Conservation (phyloP, 2,888 invertebrate genomes). For the Aphrophora alni region DNA sequence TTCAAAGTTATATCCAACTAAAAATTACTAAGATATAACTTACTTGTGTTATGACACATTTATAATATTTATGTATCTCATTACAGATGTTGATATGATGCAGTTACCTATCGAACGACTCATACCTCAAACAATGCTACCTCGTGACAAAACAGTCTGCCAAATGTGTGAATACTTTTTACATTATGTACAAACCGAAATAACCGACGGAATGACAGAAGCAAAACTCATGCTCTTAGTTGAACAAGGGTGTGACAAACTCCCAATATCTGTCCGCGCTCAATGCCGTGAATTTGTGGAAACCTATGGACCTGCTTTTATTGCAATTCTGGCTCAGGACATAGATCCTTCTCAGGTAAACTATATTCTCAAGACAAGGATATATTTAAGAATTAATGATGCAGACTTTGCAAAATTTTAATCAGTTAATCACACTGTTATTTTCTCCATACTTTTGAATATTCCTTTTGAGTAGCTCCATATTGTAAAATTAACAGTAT, state of each 20-base stretch:
- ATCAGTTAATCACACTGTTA: too few relatives aligned
- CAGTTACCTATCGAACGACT: constrained; percentile 30
- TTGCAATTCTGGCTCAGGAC: constrained; percentile 78
- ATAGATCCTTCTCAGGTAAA: constrained; percentile 74
- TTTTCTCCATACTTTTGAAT: too few relatives aligned
- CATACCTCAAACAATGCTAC: neutral
- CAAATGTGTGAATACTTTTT: constrained; percentile 83
- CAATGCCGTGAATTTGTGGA: constrained; percentile 79
- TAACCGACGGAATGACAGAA: constrained; percentile 50
- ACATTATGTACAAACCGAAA: constrained; percentile 73
- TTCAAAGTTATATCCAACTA: too few relatives aligned
- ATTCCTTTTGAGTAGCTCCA: too few relatives aligned
- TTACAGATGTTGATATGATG: neutral
- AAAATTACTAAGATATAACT: too few relatives aligned
- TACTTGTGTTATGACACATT: too few relatives aligned
- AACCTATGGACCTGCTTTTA: constrained; percentile 79
- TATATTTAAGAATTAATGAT: too few relatives aligned
- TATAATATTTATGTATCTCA: too few relatives aligned
- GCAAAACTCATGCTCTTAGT: constrained; percentile 71
- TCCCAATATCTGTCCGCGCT: constrained; percentile 67
- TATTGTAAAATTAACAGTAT: too few relatives aligned
- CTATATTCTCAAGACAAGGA: too few relatives aligned
- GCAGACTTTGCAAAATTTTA: too few relatives aligned
- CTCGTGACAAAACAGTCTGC: constrained; percentile 64
- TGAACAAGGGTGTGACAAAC: constrained; percentile 70